Conservation (phyloP, 1,140 invertebrate genomes). For the Sycobia sp. region DNA sequence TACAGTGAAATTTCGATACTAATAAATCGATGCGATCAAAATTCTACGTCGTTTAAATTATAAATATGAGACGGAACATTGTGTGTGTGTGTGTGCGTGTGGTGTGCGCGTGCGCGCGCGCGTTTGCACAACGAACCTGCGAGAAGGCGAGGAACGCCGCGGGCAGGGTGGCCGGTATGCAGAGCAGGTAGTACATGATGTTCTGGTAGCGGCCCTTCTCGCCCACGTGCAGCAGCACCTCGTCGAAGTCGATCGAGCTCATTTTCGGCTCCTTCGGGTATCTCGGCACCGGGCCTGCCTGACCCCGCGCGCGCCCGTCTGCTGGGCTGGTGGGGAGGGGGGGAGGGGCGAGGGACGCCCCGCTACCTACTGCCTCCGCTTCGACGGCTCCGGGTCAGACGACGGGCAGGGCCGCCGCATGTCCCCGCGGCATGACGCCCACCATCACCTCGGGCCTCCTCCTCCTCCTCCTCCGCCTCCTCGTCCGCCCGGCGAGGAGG, state of each 20-base stretch:
- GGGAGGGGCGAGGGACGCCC: too few species aligned
- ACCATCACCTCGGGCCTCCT: not conserved
- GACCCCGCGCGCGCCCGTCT: too few species aligned
- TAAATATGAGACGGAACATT: too few species aligned
- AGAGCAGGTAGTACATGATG: constrained; percentile 71
- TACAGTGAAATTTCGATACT: too few species aligned
- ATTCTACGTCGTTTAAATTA: too few species aligned
- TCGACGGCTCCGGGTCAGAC: too few species aligned
- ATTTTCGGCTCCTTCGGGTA: constrained; percentile 47
- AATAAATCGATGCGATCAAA: too few species aligned
- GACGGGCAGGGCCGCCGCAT: too few species aligned
- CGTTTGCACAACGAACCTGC: constrained; percentile 65
- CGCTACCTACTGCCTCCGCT: too few species aligned
- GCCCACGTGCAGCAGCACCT: constrained; percentile 70
- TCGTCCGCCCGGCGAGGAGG: not conserved
- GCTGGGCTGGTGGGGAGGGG: too few species aligned
- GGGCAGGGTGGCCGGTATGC: constrained; percentile 70
- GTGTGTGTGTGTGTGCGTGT: too few species aligned
- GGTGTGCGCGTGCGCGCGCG: constrained; percentile 66
- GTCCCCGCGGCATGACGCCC: too few species aligned
- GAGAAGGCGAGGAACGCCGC: constrained; percentile 74
- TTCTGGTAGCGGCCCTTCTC: constrained; percentile 73
- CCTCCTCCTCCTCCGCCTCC: not conserved
- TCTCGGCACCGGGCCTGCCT: constrained; percentile 16
- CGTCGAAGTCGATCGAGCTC: constrained; percentile 70